Conservation (phyloP, 2,888 invertebrate genomes). For the Tipula confusa region DNA sequence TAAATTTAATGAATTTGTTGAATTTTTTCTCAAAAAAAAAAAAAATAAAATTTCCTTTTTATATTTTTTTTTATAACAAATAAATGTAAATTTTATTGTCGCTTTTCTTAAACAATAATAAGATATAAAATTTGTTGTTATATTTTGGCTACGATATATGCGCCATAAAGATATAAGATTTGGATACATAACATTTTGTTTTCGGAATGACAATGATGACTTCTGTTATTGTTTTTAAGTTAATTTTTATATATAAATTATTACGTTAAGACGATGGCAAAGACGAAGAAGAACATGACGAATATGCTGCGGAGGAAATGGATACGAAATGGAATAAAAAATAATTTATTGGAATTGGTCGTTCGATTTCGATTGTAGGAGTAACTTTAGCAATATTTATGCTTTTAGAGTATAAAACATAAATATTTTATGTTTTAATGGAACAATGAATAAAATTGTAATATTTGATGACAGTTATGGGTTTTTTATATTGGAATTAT, state of each 20-base stretch:
- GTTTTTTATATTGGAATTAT: neutral
- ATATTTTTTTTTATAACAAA: neutral
- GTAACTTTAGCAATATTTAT: neutral
- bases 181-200: neutral
- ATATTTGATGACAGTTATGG: neutral
- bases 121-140: conserved; percentile 20
- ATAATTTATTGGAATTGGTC: conserved; percentile 3
- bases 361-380: neutral
- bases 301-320: neutral
- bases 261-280: too few relatives aligned
- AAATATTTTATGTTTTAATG: neutral
- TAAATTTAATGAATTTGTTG: conserved; percentile 20
- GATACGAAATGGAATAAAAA: neutral
- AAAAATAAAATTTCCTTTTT: neutral
- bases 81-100: conserved; percentile 25
- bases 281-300: neutral
- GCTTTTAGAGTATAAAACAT: neutral
- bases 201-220: neutral
- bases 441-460: conserved; percentile 25
- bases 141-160: neutral
- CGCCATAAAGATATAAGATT: conserved; percentile 16
- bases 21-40: neutral
- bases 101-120: conserved; percentile 12
- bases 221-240: conserved; percentile 20
- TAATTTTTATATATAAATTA: conserved; percentile 20